A percentile compares a stretch with the other conserved stretches of the same genome.
phyloP scores from a whole-genome alignment of 2,113 vertebrate genomes.

The Pluvialis apricaria region DNA sequence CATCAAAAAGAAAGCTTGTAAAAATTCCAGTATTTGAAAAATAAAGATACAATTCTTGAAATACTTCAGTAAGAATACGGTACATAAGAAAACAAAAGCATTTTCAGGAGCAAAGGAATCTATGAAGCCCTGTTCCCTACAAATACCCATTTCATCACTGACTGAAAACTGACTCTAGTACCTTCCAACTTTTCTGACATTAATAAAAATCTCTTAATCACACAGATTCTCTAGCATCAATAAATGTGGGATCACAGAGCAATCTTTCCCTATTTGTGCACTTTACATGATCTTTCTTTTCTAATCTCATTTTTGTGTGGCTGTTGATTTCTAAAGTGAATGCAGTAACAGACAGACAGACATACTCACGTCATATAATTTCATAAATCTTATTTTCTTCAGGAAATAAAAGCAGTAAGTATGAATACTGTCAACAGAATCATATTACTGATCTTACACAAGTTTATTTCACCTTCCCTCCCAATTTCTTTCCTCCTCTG shows the following conservation, averaged over 20 bases:
- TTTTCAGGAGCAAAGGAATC: neutral
- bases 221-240: neutral
- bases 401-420: neutral
- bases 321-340: neutral
- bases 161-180: neutral
- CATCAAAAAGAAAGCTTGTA: neutral
- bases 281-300: neutral
- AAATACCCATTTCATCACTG: neutral
- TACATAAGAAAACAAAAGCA: neutral
- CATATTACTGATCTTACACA: neutral
- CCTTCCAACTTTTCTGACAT: neutral
- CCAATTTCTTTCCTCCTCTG: neutral
- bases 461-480: neutral
- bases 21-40: neutral
- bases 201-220: neutral
- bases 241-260: neutral
- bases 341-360: neutral
- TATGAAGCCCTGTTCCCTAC: neutral
- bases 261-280: neutral
- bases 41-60: neutral
- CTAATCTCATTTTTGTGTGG: neutral
- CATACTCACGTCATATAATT: neutral
- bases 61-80: neutral
- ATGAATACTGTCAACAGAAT: neutral
- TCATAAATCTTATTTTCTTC: neutral